Conservation (phyloP, 2,113 vertebrate species). For the Sciurus niger region DNA sequence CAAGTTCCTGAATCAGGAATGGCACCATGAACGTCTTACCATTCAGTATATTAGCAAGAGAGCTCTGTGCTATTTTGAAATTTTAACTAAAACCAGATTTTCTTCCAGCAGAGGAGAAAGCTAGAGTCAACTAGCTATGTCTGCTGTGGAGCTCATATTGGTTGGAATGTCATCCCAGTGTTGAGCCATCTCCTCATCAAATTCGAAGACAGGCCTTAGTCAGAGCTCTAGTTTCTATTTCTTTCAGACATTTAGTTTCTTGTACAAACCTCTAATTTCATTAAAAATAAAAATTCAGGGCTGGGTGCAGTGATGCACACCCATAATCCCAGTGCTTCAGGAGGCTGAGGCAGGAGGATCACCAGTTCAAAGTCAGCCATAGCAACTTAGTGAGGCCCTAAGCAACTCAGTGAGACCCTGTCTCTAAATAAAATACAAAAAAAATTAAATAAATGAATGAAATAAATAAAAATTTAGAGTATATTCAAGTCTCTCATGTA, state of each 20-base stretch:
- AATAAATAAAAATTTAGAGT: background rate
- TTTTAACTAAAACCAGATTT: background rate
- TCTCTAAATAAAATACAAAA: no score
- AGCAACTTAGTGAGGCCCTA: no score
- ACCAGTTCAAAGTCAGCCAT: no score
- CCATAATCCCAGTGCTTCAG: background rate
- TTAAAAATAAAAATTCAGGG: background rate
- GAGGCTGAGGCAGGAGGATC: no score
- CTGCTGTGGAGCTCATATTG: background rate
- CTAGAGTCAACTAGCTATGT: background rate
- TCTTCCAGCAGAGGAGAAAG: background rate
- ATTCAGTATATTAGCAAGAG: background rate
- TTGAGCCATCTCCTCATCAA: background rate
- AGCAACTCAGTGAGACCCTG: no score
- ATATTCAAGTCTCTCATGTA: background rate
- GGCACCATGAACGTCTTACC: background rate
- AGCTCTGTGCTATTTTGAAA: background rate
- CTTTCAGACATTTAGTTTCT: background rate
- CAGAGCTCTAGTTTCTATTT: background rate
- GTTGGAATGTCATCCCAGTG: background rate
- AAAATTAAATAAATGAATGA: no score
- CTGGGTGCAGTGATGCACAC: no score
- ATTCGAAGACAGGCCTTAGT: background rate
- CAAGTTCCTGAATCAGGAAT: background rate
- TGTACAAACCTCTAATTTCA: background rate